Evolutionary conservation across 2,113 vertebrate species (phyloP).

Genomic region (Chloebia gouldiae): DNA sequence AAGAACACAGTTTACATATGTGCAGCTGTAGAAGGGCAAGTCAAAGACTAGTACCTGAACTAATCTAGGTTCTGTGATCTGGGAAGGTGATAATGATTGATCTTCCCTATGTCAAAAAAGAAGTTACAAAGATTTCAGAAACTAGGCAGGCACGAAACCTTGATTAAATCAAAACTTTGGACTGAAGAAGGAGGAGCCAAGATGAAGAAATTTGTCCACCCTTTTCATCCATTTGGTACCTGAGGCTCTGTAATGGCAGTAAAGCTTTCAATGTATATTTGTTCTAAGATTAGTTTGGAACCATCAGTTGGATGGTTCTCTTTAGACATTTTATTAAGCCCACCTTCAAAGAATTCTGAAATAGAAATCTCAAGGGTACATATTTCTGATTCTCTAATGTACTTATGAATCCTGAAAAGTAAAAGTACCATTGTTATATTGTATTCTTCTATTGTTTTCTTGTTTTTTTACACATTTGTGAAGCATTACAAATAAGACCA

Average conservation of each 20-base stretch:
- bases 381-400: not conserved
- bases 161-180: not conserved
- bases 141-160: not conserved
- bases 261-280: rapidly evolving
- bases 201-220: not conserved
- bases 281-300: not conserved
- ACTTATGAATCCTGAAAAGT: not conserved
- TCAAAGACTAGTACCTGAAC: not conserved
- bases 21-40: not conserved
- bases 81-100: not conserved
- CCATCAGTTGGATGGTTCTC: not conserved
- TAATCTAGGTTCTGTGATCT: not conserved
- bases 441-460: not conserved
- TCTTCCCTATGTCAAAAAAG: not conserved
- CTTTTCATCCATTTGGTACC: not conserved
- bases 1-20: not conserved
- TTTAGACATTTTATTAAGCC: not conserved
- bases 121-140: not conserved
- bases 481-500: not conserved
- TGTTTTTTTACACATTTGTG: not conserved
- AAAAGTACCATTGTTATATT: not conserved
- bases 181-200: not conserved
- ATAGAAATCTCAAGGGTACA: not conserved
- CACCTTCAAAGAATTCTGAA: not conserved
- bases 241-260: not conserved